Evolutionary conservation across 2,797 vertebrate genomes (phyloP), one percentile per base, ranked within the genome.

Genomic region (Numenius phaeopus): DNA sequence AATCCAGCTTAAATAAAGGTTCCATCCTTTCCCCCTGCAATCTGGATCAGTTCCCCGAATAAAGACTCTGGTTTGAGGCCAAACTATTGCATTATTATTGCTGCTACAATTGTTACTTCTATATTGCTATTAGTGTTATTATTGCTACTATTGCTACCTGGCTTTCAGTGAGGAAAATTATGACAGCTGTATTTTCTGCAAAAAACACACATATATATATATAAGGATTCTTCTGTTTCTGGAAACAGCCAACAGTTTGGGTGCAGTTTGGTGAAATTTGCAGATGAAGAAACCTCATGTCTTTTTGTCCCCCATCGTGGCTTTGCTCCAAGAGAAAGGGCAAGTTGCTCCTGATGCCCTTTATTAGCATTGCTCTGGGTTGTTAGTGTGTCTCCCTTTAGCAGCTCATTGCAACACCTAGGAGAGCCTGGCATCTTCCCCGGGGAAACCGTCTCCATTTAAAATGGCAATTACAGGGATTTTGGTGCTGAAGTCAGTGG

Each of bases 401-500:
- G 57, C 8, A 87, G 37, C 71, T 90, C 49, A 10, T 1, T 84
- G 37, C 52, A 61, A 57, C 46, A 27, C 52, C 37, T 44, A 52
- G 37, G 59, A 90, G 61, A 90, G n/a, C 39, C 54, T 76, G 73
- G 15, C 47, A 30, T 7, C 26, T 47, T 84, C 91, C 72, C 44
- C 5, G 34, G 88, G 79, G 89, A 94, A 93, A 4, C 9, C 13
- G 14, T 37, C 59, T 85, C 66, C 67, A 30, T 83, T 94, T 78
- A 66, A 80, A 87, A 87, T 6, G 57, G 88, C 79, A 82, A 86
- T 71, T 73, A 73, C 32, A 64, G 75, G 59, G n/a, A 3, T 92
- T 96, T 89, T 90, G 75, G 64, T 96, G 90, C 81, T 80, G 47
- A 57, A 97, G 26, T 71, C 73, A 62, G 83, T 91, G 78, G 75